phyloP scores from a whole-genome alignment of 2,113 vertebrate genomes.

The Cardinalis cardinalis region DNA sequence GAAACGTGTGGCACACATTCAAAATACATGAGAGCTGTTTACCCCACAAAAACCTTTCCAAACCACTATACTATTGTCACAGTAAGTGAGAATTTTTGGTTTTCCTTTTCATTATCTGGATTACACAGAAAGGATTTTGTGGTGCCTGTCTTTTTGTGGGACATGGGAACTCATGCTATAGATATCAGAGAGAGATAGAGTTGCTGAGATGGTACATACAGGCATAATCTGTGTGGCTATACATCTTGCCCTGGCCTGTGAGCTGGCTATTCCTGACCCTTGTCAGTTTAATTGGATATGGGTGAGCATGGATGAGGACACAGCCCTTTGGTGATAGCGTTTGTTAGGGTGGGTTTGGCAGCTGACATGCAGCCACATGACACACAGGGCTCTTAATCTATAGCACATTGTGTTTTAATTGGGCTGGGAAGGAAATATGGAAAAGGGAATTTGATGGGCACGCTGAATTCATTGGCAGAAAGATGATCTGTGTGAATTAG shows the following conservation, averaged over 20 bases:
- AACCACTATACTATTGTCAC: constrained; percentile 96
- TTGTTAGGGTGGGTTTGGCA: neutral
- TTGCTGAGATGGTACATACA: neutral
- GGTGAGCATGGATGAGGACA: neutral
- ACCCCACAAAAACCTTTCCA: constrained; percentile 96
- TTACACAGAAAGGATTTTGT: neutral
- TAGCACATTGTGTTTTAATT: neutral
- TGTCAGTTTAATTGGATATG: neutral
- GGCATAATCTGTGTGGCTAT: neutral
- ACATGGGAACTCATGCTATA: neutral
- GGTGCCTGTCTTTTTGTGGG: neutral
- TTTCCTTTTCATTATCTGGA: neutral
- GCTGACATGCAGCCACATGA: neutral
- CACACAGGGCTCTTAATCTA: neutral
- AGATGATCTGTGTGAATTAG: neutral
- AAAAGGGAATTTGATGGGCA: neutral
- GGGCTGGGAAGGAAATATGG: neutral
- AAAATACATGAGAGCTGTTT: constrained; percentile 84
- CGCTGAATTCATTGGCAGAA: accelerated
- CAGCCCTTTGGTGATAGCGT: neutral
- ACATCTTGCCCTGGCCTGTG: neutral
- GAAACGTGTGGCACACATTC: constrained; percentile 84
- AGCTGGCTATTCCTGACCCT: neutral
- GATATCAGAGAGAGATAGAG: neutral
- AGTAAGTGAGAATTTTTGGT: constrained; percentile 75